Evolutionary conservation across 2,888 invertebrate genomes (phyloP), one percentile per base, ranked within the genome.

Genomic region (Papilio demoleus): DNA sequence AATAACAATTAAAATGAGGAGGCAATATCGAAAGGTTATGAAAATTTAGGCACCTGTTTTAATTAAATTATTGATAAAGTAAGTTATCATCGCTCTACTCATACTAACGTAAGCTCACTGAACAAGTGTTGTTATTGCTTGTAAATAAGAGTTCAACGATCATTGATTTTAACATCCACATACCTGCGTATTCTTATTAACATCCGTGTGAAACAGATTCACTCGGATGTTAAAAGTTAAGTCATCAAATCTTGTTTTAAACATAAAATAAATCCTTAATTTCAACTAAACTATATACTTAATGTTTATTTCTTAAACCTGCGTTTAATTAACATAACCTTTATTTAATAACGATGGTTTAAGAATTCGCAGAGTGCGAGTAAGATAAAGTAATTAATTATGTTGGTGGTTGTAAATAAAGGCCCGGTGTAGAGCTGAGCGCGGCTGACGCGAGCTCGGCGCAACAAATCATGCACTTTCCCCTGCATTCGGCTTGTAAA

Each of bases 111-210:
- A 1, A 12, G 14, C 22, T 24, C 24, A 9, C 40, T 42, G 8
- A 5, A 42, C 24, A 14, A 40, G 24, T 24, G 19, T 19, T 19
- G 19, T 38, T 61, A 61, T 31, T 27, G 31, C 17, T 45, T 27
- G 45, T 62, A 45, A 45, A 62, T 62, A 62, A 62, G 62, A 62
- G 45, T 62, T 45, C 62, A 62, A 62, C 62, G 45, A 62, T 17
- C 62, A 12, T 19, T 14, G 31, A 45, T 45, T n/a, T n/a, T n/a
- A n/a, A n/a, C n/a, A n/a, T n/a, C n/a, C n/a, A n/a, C n/a, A n/a
- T n/a, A n/a, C n/a, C n/a, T n/a, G n/a, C n/a, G n/a, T n/a, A n/a
- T n/a, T n/a, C n/a, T n/a, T n/a, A n/a, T n/a, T n/a, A n/a, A n/a
- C n/a, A n/a, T n/a, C n/a, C n/a, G n/a, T n/a, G n/a, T n/a, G n/a